Evolutionary conservation across 2,888 invertebrate species (phyloP).

Genomic region (Prosopocoilus inquinatus): DNA sequence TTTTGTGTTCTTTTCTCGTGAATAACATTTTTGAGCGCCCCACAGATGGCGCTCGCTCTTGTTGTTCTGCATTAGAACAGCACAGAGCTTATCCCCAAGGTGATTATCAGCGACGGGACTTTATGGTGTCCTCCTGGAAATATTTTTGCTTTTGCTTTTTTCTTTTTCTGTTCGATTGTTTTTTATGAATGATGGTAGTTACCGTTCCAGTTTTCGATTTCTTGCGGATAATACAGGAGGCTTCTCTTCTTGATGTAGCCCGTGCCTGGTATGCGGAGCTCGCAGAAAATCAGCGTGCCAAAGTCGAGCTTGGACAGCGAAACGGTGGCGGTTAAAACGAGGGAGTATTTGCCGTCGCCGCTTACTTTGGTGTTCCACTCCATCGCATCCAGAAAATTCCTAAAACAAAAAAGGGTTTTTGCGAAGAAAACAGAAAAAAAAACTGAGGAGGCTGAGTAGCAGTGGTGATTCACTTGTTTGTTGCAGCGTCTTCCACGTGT

Average conservation of each 20-base stretch:
- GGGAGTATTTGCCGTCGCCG: constrained; percentile 39
- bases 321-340: constrained; percentile 41
- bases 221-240: constrained; percentile 45
- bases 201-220: no score
- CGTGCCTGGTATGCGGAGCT: constrained; percentile 48
- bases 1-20: no score
- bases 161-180: no score
- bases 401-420: no score
- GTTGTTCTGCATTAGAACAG: no score
- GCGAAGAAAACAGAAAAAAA: background rate
- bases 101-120: no score
- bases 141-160: no score
- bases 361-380: constrained; percentile 45
- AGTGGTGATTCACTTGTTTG: background rate
- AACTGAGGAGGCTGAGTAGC: background rate
- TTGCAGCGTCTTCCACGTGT: constrained; percentile 31
- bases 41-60: no score
- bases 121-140: no score
- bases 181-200: no score
- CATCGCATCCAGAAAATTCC: constrained; percentile 35
- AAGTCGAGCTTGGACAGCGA: constrained; percentile 35
- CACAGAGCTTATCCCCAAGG: no score
- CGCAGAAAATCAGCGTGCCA: constrained; percentile 47
- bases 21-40: no score
- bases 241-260: constrained; percentile 47